Evolutionary conservation across 2,797 vertebrate species (phyloP).

Genomic region (Sebastes itinus): DNA sequence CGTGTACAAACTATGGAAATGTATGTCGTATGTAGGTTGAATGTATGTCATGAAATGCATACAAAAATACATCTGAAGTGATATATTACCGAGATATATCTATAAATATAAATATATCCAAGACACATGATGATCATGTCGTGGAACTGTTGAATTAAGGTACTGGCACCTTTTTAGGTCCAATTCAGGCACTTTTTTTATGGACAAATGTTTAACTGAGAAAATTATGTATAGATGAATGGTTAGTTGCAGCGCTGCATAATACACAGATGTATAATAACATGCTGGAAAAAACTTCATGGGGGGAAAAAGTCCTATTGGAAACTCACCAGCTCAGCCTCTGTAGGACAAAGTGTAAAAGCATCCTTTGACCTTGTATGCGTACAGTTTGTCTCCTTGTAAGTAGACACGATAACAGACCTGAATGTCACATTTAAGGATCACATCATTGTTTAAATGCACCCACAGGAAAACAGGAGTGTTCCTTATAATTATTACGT

Average conservation of each 20-base stretch:
- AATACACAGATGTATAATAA: not conserved
- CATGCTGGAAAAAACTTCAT: not conserved
- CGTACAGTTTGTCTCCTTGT: conserved; percentile 21
- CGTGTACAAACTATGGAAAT: no score
- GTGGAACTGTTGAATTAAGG: no score
- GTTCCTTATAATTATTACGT: not conserved
- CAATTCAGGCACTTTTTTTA: not conserved
- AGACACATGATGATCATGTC: no score
- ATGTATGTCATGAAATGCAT: no score
- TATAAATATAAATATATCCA: no score
- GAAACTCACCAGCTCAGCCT: not conserved
- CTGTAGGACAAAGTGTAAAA: conserved; percentile 31
- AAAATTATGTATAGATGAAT: not conserved
- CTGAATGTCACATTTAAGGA: not conserved
- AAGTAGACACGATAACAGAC: conserved; percentile 5
- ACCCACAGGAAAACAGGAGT: not conserved
- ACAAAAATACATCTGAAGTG: no score
- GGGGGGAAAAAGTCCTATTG: not conserved
- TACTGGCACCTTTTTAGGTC: no score
- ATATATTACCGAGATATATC: no score
- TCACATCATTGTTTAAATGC: not conserved
- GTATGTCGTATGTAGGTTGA: no score
- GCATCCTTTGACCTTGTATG: conserved; percentile 25
- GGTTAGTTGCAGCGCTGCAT: not conserved
- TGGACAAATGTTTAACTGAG: not conserved